Percentiles rank a stretch among this genome's conserved stretches.
These are phyloP conservation scores for Perizoma affinitatum DNA, from an alignment of 2,888 invertebrate genomes.

Conservation along the genomic window DNA sequence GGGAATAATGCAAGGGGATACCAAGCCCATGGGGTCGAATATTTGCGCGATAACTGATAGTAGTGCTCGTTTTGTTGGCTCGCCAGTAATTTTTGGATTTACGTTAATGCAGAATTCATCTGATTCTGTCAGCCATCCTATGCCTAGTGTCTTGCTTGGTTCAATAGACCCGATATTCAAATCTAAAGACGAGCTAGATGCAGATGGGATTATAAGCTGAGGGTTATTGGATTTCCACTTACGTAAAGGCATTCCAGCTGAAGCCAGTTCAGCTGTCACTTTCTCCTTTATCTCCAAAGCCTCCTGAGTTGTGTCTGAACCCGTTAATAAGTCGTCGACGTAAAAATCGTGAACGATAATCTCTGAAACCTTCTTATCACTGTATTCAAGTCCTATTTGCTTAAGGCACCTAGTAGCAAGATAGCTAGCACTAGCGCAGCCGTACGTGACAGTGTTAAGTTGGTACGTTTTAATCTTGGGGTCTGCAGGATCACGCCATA, in stretches of 20 bases:
- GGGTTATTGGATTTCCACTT: constrained; percentile 13
- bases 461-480: constrained; percentile 26
- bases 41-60: constrained; percentile 35
- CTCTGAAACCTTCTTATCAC: constrained; percentile 8
- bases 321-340: constrained; percentile 26
- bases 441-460: constrained; percentile 43
- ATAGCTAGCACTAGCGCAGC: constrained; percentile 39
- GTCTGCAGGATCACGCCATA: constrained; percentile 37
- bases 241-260: constrained; percentile 9
- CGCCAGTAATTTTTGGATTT: too few relatives aligned
- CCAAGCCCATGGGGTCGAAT: constrained; percentile 39
- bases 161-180: constrained; percentile 10
- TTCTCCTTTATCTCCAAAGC: constrained; percentile 1
- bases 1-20: constrained; percentile 37
- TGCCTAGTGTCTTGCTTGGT: constrained; percentile 40
- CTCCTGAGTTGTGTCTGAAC: constrained; percentile 3
- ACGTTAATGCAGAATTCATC: constrained; percentile 38
- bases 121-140: constrained; percentile 39
- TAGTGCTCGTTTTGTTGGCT: constrained; percentile 42
- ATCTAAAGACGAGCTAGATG: constrained; percentile 6
- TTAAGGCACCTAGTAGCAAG: constrained; percentile 27
- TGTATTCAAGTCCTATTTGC: constrained; percentile 19
- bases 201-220: constrained; percentile 7
- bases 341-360: constrained; percentile 30
- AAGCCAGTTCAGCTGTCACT: constrained; percentile 10